Evolutionary conservation across 2,113 vertebrate genomes (phyloP).

Genomic region (Hyla sarda): DNA sequence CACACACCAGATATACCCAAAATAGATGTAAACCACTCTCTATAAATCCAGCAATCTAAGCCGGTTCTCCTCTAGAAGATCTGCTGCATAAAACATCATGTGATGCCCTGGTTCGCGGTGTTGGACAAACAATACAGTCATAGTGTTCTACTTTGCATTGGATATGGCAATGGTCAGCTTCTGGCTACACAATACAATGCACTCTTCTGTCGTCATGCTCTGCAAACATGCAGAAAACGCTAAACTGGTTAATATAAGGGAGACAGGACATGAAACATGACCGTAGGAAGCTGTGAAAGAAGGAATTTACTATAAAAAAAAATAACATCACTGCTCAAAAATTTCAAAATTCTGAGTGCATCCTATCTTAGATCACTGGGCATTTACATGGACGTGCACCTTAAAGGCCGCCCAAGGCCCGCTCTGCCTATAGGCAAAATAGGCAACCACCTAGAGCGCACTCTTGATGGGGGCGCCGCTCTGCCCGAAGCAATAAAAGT

Average conservation of each 20-base stretch:
- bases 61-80: neutral
- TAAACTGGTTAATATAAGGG: neutral
- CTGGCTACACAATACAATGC: slow-evolving; percentile 9
- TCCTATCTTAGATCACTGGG: too few species aligned
- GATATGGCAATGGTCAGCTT: slow-evolving; percentile 5
- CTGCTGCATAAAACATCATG: too few species aligned
- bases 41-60: neutral
- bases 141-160: slow-evolving; percentile 9
- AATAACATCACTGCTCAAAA: neutral
- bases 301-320: neutral
- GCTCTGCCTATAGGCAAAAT: too few species aligned
- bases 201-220: neutral
- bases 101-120: too few species aligned
- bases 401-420: too few species aligned
- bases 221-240: slow-evolving; percentile 23
- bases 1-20: neutral
- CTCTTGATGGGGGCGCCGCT: too few species aligned
- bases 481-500: too few species aligned
- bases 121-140: slow-evolving; percentile 15
- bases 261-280: neutral
- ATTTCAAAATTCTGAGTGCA: too few species aligned
- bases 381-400: too few species aligned
- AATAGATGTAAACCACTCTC: neutral
- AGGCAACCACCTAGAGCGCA: too few species aligned
- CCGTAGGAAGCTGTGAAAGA: neutral